A percentile compares a stretch with the other conserved stretches of the same genome.
These are phyloP conservation scores for Ips typographus DNA, from an alignment of 1,140 invertebrate species.

Conservation along the genomic window DNA sequence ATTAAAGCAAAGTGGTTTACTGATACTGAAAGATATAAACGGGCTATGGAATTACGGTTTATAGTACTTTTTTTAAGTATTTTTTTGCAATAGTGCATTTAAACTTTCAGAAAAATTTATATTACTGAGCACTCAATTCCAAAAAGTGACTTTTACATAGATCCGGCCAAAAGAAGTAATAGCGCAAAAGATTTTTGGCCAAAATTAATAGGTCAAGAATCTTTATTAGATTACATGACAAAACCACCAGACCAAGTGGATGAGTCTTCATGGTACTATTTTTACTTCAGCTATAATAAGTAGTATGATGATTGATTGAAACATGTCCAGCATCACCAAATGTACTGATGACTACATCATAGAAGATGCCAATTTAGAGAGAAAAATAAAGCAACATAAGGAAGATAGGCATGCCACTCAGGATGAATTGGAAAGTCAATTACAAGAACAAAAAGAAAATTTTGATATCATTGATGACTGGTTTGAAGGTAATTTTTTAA, in stretches of 20 bases:
- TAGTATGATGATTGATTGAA: too few species aligned
- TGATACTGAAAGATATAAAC: conserved; percentile 39
- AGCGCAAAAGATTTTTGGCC: conserved; percentile 14
- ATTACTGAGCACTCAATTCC: conserved; percentile 1
- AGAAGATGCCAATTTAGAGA: conserved; percentile 10
- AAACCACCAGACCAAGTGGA: conserved; percentile 14
- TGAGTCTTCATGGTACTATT: conserved; percentile 20
- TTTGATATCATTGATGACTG: conserved; percentile 4
- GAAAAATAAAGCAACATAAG: conserved; percentile 3
- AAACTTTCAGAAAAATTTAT: not conserved
- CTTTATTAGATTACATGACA: conserved; percentile 10
- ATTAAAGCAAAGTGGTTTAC: conserved; percentile 44
- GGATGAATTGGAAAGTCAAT: conserved; percentile 8
- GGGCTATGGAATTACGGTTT: conserved; percentile 23
- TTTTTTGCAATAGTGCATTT: too few species aligned
- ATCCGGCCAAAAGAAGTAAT: conserved; percentile 14
- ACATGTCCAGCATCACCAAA: conserved; percentile 11
- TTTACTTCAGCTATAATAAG: not conserved
- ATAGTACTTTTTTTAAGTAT: too few species aligned
- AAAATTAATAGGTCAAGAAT: conserved; percentile 3
- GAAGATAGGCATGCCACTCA: conserved; percentile 1
- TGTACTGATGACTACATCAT: conserved; percentile 17
- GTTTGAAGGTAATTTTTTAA: conserved; percentile 20
- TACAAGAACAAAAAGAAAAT: conserved; percentile 17
- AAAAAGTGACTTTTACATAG: not conserved